These are phyloP conservation scores for Hiodon alosoides DNA, from an alignment of 2,113 vertebrate genomes.

Conservation along the genomic window DNA sequence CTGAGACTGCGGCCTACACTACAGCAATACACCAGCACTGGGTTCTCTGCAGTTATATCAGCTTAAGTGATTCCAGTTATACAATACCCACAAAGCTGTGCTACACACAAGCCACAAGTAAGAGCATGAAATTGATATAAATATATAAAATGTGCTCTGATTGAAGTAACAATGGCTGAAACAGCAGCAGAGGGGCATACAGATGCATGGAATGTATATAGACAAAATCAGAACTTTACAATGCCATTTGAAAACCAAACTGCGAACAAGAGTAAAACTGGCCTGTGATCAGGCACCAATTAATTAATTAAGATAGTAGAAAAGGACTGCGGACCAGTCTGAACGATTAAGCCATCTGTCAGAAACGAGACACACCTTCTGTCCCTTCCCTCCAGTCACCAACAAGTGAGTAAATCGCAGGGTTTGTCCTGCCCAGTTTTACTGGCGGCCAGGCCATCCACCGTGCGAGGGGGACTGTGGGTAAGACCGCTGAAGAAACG, in stretches of 20 bases:
- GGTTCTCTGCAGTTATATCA: not conserved
- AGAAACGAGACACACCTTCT: not conserved
- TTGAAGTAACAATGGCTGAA: conserved; percentile 37
- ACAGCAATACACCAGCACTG: too few relatives aligned
- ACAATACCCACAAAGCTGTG: conserved; percentile 47
- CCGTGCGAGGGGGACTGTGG: not conserved
- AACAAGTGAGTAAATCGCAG: not conserved
- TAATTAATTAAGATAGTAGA: too few relatives aligned
- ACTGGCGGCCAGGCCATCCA: too few relatives aligned
- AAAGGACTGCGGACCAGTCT: too few relatives aligned
- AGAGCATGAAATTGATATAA: conserved; percentile 29
- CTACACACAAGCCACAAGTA: conserved; percentile 28
- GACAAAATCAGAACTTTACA: conserved; percentile 44
- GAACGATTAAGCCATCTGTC: not conserved
- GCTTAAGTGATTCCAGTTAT: conserved; percentile 53
- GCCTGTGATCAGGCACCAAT: too few relatives aligned
- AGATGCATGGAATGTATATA: conserved; percentile 58
- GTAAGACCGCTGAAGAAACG: not conserved
- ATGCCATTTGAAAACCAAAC: too few relatives aligned
- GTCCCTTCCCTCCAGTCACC: not conserved
- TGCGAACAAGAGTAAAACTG: too few relatives aligned
- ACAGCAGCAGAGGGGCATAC: conserved; percentile 33
- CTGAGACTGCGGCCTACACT: too few relatives aligned
- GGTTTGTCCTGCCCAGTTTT: too few relatives aligned
- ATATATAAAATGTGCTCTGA: conserved; percentile 43